Conservation (phyloP, 2,888 invertebrate species). For the Tenthredo distinguenda region DNA sequence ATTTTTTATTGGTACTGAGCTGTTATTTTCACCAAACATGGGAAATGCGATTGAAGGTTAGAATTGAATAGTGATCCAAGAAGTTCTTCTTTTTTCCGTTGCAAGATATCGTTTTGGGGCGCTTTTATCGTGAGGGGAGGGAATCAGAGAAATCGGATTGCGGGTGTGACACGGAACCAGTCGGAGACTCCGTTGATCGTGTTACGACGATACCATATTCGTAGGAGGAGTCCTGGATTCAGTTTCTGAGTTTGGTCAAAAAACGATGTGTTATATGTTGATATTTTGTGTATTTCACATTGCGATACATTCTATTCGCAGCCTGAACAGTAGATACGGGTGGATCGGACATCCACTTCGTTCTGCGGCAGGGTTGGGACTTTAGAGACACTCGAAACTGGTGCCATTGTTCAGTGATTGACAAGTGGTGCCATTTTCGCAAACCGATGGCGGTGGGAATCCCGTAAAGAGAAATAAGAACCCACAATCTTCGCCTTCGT, state of each 20-base stretch:
- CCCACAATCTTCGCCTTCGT: background rate
- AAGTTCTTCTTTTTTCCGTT: too few species aligned
- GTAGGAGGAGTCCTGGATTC: too few species aligned
- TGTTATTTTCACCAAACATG: background rate
- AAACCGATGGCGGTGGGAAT: background rate
- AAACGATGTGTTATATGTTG: background rate
- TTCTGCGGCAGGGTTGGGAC: background rate
- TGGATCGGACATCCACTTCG: background rate
- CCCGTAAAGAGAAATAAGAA: background rate
- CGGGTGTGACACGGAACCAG: background rate
- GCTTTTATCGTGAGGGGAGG: too few species aligned
- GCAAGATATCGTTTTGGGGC: too few species aligned
- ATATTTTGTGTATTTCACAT: background rate
- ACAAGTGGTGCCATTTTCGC: constrained; percentile 3
- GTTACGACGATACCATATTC: background rate
- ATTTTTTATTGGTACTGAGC: background rate
- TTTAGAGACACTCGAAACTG: background rate
- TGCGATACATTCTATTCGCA: background rate
- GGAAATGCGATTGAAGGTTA: background rate
- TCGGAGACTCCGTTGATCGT: background rate
- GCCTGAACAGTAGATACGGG: background rate
- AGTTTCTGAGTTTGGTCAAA: background rate
- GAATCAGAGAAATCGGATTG: background rate
- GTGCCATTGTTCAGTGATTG: background rate
- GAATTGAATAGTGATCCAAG: too few species aligned